Percentiles rank a stretch among this genome's conserved stretches.
phyloP scores from a whole-genome alignment of 64 coral and sea anemone species.

The Orbicella faveolata region DNA sequence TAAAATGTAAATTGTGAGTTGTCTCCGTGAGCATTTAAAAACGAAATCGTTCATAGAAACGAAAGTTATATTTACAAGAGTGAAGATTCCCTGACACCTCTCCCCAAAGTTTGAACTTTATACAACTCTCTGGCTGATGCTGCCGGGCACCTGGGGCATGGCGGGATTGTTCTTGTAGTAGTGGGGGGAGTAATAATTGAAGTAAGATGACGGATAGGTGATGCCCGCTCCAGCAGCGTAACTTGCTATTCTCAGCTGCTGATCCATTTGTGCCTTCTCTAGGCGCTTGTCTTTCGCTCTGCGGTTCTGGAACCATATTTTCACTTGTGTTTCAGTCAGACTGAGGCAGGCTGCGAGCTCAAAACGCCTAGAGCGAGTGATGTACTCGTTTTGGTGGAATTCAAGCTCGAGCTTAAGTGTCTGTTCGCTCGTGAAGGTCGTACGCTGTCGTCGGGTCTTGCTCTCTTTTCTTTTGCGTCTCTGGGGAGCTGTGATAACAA shows the following conservation, averaged over 20 bases:
- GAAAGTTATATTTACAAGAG: neutral
- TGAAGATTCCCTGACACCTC: neutral
- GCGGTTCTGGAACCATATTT: conserved; percentile 99
- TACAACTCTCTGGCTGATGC: conserved; percentile 75
- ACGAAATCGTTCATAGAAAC: no score
- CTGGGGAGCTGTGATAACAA: conserved; percentile 63
- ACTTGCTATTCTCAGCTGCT: conserved; percentile 88
- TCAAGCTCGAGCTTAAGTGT: conserved; percentile 96
- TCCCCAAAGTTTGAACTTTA: neutral
- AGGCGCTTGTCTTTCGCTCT: conserved; percentile 98
- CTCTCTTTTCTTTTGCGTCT: conserved; percentile 93
- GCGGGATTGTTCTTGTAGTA: conserved; percentile 77
- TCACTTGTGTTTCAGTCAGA: conserved; percentile 98
- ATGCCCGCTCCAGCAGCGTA: conserved; percentile 68
- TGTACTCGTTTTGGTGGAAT: conserved; percentile 99
- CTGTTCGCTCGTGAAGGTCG: conserved; percentile 99
- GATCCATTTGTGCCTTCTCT: conserved; percentile 99
- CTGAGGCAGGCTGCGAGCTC: conserved; percentile 92
- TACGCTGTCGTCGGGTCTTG: conserved; percentile 91
- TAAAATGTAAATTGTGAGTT: no score
- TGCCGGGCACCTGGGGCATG: conserved; percentile 30
- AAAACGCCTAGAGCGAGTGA: conserved; percentile 96
- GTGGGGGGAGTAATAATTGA: conserved; percentile 79
- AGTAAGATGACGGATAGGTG: conserved; percentile 81
- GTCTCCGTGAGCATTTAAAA: no score